These are phyloP conservation scores for Pogona vitticeps DNA, from an alignment of 2,113 vertebrate genomes.

Conservation along the genomic window DNA sequence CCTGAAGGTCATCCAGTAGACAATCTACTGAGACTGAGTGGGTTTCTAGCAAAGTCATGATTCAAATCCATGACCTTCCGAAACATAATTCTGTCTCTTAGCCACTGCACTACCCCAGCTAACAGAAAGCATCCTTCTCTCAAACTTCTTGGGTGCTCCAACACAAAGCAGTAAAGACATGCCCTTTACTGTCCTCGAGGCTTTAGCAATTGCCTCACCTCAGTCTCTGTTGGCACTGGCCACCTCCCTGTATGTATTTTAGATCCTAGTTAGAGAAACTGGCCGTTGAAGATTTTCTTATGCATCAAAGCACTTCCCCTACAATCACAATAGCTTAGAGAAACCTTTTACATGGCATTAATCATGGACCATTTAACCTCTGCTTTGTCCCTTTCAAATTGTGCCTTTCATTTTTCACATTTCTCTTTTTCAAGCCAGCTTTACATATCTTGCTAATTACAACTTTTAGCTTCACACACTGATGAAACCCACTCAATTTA, in stretches of 20 bases:
- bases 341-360: conserved; percentile 61
- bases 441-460: conserved; percentile 57
- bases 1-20: neutral
- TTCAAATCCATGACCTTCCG: neutral
- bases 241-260: neutral
- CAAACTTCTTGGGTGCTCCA: neutral
- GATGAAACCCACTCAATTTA: conserved; percentile 18
- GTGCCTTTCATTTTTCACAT: conserved; percentile 57
- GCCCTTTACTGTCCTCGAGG: neutral
- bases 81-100: neutral
- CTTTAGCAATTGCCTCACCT: neutral
- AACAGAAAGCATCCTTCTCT: neutral
- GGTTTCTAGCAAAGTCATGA: neutral
- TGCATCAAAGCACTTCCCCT: conserved; percentile 46
- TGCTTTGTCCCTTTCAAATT: conserved; percentile 62
- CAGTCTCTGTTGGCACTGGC: neutral
- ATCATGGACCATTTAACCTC: conserved; percentile 65
- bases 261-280: conserved; percentile 32
- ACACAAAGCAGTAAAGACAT: neutral
- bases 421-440: conserved; percentile 47
- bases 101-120: neutral
- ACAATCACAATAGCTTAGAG: conserved; percentile 63
- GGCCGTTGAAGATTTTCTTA: neutral
- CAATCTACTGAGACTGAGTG: neutral
- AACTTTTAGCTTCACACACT: conserved; percentile 50